Evolutionary conservation across 2,888 invertebrate genomes (phyloP).

Genomic region (Melitaea athalia): DNA sequence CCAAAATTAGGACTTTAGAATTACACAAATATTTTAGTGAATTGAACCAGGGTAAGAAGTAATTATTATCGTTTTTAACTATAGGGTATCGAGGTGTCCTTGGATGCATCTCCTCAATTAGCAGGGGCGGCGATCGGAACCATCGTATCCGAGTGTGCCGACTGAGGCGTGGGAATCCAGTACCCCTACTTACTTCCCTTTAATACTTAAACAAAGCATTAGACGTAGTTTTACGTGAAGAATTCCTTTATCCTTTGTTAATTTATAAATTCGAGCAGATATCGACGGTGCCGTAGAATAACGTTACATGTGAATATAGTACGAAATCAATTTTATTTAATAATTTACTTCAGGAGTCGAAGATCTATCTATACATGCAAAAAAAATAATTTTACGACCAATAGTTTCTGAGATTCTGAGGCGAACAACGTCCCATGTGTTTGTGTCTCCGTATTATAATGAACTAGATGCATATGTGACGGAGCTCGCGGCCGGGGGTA

Average conservation of each 20-base stretch:
- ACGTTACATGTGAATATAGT: no score
- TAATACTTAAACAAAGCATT: conserved; percentile 50
- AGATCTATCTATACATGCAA: no score
- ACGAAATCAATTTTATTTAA: no score
- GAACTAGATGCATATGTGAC: no score
- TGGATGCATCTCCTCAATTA: conserved; percentile 69
- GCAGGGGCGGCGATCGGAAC: conserved; percentile 76
- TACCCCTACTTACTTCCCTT: conserved; percentile 54
- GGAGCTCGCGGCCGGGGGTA: no score
- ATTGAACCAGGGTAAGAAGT: conserved; percentile 5
- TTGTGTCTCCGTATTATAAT: no score
- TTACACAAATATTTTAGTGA: conserved; percentile 3
- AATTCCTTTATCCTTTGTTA: conserved; percentile 28
- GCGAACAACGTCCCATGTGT: no score
- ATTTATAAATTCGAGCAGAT: not conserved
- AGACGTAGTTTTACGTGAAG: conserved; percentile 31
- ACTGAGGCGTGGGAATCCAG: conserved; percentile 65
- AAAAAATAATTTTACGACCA: no score
- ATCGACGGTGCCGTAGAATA: no score
- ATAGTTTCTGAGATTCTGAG: no score
- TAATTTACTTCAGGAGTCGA: no score
- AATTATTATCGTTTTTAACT: conserved; percentile 19
- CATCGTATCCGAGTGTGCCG: conserved; percentile 63
- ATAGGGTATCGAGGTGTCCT: conserved; percentile 49
- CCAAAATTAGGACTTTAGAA: no score